These are phyloP conservation scores for Pocillopora meandrina DNA, from an alignment of 92 coral and sea anemone genomes.

Conservation along the genomic window DNA sequence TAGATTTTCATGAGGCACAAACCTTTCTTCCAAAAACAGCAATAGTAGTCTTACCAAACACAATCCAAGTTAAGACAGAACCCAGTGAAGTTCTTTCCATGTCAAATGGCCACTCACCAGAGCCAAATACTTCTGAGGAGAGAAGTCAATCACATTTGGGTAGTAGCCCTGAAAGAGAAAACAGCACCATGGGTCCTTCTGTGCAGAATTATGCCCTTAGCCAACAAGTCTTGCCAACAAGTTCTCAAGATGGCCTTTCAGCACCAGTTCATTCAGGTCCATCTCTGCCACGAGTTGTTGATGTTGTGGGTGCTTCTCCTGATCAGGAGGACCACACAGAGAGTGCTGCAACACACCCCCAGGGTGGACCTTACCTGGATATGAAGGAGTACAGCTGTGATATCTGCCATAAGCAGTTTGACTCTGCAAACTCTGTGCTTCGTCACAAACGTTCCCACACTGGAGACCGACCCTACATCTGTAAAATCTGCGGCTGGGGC, in stretches of 20 bases:
- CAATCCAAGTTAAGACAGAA: slow-evolving; percentile 85
- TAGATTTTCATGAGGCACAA: background rate
- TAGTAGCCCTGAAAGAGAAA: slow-evolving; percentile 10
- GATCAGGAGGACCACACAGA: slow-evolving; percentile 26
- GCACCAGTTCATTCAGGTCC: slow-evolving; percentile 5
- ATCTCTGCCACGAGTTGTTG: slow-evolving; percentile 23
- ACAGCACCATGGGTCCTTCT: background rate
- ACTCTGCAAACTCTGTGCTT: slow-evolving; percentile 76
- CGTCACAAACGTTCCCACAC: slow-evolving; percentile 84
- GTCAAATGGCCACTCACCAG: background rate
- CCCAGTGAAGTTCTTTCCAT: slow-evolving; percentile 52
- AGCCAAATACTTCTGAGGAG: background rate
- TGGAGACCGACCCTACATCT: slow-evolving; percentile 87
- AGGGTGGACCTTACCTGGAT: background rate
- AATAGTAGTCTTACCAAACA: slow-evolving; percentile 70
- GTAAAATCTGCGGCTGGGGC: slow-evolving; percentile 92
- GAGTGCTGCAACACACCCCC: background rate
- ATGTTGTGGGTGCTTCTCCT: slow-evolving; percentile 38
- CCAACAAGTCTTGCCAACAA: slow-evolving; percentile 21
- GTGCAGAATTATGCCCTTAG: background rate
- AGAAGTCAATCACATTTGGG: background rate
- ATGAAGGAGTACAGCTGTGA: slow-evolving; percentile 43
- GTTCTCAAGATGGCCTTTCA: slow-evolving; percentile 28
- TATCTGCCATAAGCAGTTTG: slow-evolving; percentile 82
- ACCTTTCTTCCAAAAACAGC: slow-evolving; percentile 53